Evolutionary conservation across 2,797 vertebrate genomes (phyloP), one percentile per base, ranked within the genome.

Genomic region (Pempheris klunzingeri): DNA sequence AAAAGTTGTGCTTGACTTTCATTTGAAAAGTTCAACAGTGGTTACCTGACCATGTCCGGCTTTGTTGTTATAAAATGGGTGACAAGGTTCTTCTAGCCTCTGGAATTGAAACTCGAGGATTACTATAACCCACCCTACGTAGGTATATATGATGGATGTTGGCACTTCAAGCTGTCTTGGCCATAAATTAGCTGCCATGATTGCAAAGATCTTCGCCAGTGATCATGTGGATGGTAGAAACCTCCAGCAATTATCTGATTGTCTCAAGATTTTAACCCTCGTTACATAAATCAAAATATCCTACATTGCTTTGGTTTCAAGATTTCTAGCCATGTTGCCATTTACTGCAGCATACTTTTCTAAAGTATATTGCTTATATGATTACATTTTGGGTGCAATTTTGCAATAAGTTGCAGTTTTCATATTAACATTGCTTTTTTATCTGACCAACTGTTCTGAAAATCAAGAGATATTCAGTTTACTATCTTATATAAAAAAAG

Each of bases 11-110:
- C 49, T 52, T 26, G 15, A 58, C 13, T 63, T 38, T 39, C 30
- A 12, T 73, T 38, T 62, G 22, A 39, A 49, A 47, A 9, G 24
- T 63, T 64, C 14, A 64, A 54, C 41, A 17, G 28, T 26, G n/a
- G 34, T 41, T 44, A 43, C 12, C 24, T 77, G 67, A 73, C 18
- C 53, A n/a, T n/a, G n/a, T n/a, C n/a, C n/a, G n/a, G n/a, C n/a
- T n/a, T n/a, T 22, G 44, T 39, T 3, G 61, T 43, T 20, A 28
- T 46, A 28, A 67, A 68, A 76, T n/a, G n/a, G 49, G 18, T 49
- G 24, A 47, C 55, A 65, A 20, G 24, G 3, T 63, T 71, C 24
- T 46, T 41, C n/a, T 26, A 41, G 38, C 30, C 5, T 30, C 18
- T 52, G n/a, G 6, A 9, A 54, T 39, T 75, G 24, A 38, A 67